Base-by-base conservation (phyloP, 2,888 invertebrate genomes). In the Synanthedon vespiformis region DNA sequence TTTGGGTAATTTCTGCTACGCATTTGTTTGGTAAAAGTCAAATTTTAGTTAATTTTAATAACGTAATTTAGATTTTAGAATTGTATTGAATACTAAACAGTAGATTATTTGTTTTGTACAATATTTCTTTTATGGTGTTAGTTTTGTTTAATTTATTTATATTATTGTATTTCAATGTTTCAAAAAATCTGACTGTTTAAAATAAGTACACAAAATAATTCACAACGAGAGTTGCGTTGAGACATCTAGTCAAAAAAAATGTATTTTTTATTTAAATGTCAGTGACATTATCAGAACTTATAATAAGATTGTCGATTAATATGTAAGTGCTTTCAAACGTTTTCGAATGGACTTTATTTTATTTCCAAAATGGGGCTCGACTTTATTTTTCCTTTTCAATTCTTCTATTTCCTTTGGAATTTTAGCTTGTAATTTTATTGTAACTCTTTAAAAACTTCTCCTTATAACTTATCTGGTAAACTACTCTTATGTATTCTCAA, bases 271-370 rank as follows among this genome's bases (percentile, higher is more conserved):
- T 34, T 40, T 63, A 86, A 86, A 86, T 86, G 85, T 83, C 79
- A 80, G 86, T 86, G 84, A 69, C 66, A 80, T 78, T 72, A 82
- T 76, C 86, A 65, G 85, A 82, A 77, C 85, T 82, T 74, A 75
- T 77, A 79, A 80, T 85, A 84, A 85, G 85, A 77, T 79, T 80
- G 77, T 74, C 70, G 70, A 72, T 76, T 72, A 80, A 74, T 79
- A 67, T 78, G 67, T 85, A 83, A 84, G 82, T 66, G 77, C 82
- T 83, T 83, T 82, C 79, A 81, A 77, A 72, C 80, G 78, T 82
- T 84, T 53, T 57, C 58, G 65, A 70, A 69, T 61, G 62, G 66
- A 74, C 68, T 78, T 78, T 80, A 72, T 70, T 63, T 40, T 60
- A 61, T 68, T 66, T 61, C 69, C 58, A 50, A 57, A 61, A 58